Evolutionary conservation across 2,888 invertebrate genomes (phyloP).

Genomic region (Axea sp.): DNA sequence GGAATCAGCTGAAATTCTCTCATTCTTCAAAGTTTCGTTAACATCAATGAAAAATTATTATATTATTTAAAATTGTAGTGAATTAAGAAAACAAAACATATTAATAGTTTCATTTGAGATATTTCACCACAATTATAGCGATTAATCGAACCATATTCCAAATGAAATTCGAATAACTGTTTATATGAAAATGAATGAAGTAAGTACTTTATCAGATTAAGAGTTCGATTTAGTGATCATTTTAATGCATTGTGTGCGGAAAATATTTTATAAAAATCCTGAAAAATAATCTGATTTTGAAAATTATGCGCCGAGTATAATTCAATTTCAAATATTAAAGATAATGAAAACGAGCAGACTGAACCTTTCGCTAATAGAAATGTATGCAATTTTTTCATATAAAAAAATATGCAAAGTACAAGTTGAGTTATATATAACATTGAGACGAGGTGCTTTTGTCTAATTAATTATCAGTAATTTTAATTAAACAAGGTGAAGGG

Average conservation of each 20-base stretch:
- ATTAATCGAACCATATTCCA: slow-evolving; percentile 12
- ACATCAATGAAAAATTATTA: slow-evolving; percentile 6
- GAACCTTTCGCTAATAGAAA: slow-evolving; percentile 60
- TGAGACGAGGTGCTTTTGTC: slow-evolving; percentile 17
- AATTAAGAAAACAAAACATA: not conserved
- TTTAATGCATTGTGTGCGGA: slow-evolving; percentile 26
- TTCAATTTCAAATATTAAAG: slow-evolving; percentile 30
- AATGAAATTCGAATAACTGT: slow-evolving; percentile 15
- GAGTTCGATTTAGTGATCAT: slow-evolving; percentile 26
- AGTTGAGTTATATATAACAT: slow-evolving; percentile 11
- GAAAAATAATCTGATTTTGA: slow-evolving; percentile 30
- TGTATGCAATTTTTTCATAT: slow-evolving; percentile 18
- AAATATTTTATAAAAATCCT: slow-evolving; percentile 30
- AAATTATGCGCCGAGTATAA: slow-evolving; percentile 27
- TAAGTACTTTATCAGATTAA: slow-evolving; percentile 21
- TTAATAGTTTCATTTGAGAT: not conserved
- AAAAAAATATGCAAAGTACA: slow-evolving; percentile 34
- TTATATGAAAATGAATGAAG: slow-evolving; percentile 2
- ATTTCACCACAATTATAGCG: slow-evolving; percentile 7
- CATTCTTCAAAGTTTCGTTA: slow-evolving; percentile 1
- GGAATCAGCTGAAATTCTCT: slow-evolving; percentile 1
- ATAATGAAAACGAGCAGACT: slow-evolving; percentile 26
- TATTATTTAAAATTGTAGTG: not conserved
- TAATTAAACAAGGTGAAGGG: slow-evolving; percentile 47
- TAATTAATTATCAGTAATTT: slow-evolving; percentile 53